phyloP scores from a whole-genome alignment of 2,888 invertebrate genomes.

The Orthosia gothica region DNA sequence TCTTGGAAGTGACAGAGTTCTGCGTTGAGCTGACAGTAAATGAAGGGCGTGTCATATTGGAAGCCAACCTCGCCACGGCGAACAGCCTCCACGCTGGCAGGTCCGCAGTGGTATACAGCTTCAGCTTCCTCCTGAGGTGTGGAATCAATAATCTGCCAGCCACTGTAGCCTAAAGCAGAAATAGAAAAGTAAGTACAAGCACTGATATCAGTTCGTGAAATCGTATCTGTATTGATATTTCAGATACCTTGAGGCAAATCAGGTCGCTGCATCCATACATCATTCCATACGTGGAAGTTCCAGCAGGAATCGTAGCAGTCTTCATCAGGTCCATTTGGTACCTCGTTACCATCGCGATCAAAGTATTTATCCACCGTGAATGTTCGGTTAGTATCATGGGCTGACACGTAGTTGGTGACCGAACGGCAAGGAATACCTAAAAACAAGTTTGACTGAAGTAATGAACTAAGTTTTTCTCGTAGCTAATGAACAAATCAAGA shows the following conservation, averaged over 20 bases:
- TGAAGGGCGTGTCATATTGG: slow-evolving; percentile 94
- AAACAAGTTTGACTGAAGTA: slow-evolving; percentile 11
- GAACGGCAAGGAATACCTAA: slow-evolving; percentile 94
- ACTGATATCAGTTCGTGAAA: neutral
- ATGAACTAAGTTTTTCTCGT: neutral
- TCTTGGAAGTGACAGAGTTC: slow-evolving; percentile 94
- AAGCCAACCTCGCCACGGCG: slow-evolving; percentile 94
- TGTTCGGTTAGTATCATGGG: slow-evolving; percentile 94
- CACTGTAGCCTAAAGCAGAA: slow-evolving; percentile 92
- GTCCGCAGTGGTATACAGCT: slow-evolving; percentile 92
- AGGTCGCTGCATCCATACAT: slow-evolving; percentile 95
- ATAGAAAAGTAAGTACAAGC: slow-evolving; percentile 3
- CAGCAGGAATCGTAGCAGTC: slow-evolving; percentile 95
- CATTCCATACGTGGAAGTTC: slow-evolving; percentile 97
- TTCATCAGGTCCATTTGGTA: slow-evolving; percentile 93
- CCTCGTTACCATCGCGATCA: slow-evolving; percentile 93
- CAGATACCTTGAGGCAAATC: slow-evolving; percentile 92
- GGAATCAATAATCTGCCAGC: slow-evolving; percentile 96
- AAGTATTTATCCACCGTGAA: slow-evolving; percentile 93
- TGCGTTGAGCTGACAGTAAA: slow-evolving; percentile 95
- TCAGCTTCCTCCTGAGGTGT: slow-evolving; percentile 95
- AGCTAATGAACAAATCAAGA: neutral
- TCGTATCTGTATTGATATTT: neutral
- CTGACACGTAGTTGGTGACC: slow-evolving; percentile 95
- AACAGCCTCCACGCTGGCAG: slow-evolving; percentile 93